A percentile compares a stretch with the other conserved stretches of the same genome.
These are phyloP conservation scores for Austrofundulus limnaeus DNA, from an alignment of 2,113 vertebrate species.

Conservation along the genomic window DNA sequence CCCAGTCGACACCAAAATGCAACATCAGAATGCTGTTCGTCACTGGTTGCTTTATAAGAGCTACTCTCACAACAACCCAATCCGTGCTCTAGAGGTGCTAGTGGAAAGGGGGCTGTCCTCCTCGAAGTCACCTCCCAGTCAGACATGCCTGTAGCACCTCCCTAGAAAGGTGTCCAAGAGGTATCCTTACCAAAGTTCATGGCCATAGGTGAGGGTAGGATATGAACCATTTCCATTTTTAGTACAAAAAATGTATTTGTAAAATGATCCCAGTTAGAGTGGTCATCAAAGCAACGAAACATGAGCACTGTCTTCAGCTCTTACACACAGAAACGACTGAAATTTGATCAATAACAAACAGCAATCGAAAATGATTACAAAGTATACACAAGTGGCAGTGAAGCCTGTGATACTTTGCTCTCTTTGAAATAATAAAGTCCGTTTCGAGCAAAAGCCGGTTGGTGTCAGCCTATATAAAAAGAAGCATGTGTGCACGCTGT, in stretches of 20 bases:
- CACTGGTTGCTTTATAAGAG: too few relatives aligned
- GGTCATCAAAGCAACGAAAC: constrained; percentile 21
- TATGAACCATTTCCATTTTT: neutral
- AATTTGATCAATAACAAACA: constrained; percentile 13
- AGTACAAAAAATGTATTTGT: neutral
- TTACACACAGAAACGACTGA: neutral
- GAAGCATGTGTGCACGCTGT: neutral
- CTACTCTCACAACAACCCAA: too few relatives aligned
- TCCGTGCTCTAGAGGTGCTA: too few relatives aligned
- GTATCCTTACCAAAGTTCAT: too few relatives aligned
- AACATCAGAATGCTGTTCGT: too few relatives aligned
- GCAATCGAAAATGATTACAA: neutral
- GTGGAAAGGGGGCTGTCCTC: too few relatives aligned
- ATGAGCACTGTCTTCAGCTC: neutral
- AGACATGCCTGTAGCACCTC: too few relatives aligned
- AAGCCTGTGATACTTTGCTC: constrained; percentile 5
- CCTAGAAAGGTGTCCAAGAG: too few relatives aligned
- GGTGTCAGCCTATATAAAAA: neutral
- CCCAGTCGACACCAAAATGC: too few relatives aligned
- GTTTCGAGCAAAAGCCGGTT: too few relatives aligned
- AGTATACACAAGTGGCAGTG: neutral
- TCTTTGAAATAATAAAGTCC: constrained; percentile 1
- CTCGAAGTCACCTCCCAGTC: too few relatives aligned
- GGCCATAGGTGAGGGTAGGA: too few relatives aligned
- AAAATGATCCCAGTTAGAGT: neutral